Base-by-base conservation (phyloP, 2,888 invertebrate genomes). In the Platypus cylindrus region DNA sequence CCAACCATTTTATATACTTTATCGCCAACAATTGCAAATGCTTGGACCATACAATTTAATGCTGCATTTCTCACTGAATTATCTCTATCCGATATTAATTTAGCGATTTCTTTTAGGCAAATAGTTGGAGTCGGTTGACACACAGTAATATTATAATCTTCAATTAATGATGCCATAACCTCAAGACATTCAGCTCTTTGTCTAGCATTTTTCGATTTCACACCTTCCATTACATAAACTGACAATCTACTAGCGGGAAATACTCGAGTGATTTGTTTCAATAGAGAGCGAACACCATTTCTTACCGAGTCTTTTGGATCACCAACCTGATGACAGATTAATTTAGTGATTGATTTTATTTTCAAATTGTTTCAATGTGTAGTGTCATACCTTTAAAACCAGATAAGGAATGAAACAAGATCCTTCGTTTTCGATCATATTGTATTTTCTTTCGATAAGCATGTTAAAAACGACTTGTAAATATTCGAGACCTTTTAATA, bases 151-250 rank as follows among this genome's bases (percentile, higher is more conserved):
- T 93, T 93, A 60, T 82, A 87, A 27, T 71, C 75, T 59, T 87
- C 87, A 34, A 95, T 81, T 34, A 94, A 67, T 37, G 75, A 75
- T 0, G 86, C 82, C 53, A 97, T 70, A 57, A 93, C 87, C 49
- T 94, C 94, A 36, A 98, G 67, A 57, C 97, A 95, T 62, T 95
- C 97, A 65, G 93, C 84, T 53, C 95, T 73, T 59, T 95, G 95
- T 25, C 95, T 73, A 0, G 95, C 87, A 62, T 95, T 97, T 62
- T 98, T 98, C 0, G 94, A 91, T 55, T 93, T 91, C 9, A 95
- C 63, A 2, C 94, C 97, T 49, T 97, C 95, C 79, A 94, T 85
- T 12, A 95, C 67, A 49, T 83, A 87, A 0, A 78, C 74, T 55
- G 91, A 94, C 44, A 95, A 68, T 60, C 91, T 90, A 41, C 80